These are phyloP conservation scores for Gonioctena quinquepunctata DNA, from an alignment of 1,140 invertebrate species.

Conservation along the genomic window DNA sequence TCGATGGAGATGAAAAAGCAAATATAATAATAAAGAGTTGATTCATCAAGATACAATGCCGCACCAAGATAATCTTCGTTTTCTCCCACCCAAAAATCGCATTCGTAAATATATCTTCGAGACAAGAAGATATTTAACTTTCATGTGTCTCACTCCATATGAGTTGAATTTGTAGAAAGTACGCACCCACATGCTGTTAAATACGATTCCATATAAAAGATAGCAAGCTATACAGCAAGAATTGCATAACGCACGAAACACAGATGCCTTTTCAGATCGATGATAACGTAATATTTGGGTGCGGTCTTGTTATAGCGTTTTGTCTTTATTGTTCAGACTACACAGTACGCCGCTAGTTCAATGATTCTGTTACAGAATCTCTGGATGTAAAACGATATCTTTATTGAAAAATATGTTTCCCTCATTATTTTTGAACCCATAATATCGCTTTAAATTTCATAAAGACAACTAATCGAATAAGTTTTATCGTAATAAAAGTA, in stretches of 20 bases:
- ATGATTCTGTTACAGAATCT: not conserved
- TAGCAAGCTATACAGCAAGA: not conserved
- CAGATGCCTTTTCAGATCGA: conserved; percentile 7
- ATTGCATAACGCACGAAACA: conserved; percentile 1
- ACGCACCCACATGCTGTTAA: conserved; percentile 4
- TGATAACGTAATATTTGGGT: conserved; percentile 8
- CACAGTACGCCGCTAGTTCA: conserved; percentile 3
- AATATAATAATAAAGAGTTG: too few relatives aligned
- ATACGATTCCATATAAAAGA: conserved; percentile 4
- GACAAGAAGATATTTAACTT: not conserved
- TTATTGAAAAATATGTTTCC: too few relatives aligned
- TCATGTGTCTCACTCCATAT: conserved; percentile 1
- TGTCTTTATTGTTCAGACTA: not conserved
- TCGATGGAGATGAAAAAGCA: too few relatives aligned
- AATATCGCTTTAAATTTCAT: too few relatives aligned
- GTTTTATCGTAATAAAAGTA: too few relatives aligned
- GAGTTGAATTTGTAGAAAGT: conserved; percentile 6
- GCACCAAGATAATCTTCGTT: too few relatives aligned
- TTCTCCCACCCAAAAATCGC: too few relatives aligned
- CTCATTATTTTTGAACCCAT: too few relatives aligned
- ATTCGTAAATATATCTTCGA: too few relatives aligned
- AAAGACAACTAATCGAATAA: too few relatives aligned
- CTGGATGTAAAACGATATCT: too few relatives aligned
- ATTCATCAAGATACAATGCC: too few relatives aligned
- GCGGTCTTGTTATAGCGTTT: not conserved